These are phyloP conservation scores for Drosophila algonquin DNA, from an alignment of 2,888 invertebrate species.

Conservation along the genomic window DNA sequence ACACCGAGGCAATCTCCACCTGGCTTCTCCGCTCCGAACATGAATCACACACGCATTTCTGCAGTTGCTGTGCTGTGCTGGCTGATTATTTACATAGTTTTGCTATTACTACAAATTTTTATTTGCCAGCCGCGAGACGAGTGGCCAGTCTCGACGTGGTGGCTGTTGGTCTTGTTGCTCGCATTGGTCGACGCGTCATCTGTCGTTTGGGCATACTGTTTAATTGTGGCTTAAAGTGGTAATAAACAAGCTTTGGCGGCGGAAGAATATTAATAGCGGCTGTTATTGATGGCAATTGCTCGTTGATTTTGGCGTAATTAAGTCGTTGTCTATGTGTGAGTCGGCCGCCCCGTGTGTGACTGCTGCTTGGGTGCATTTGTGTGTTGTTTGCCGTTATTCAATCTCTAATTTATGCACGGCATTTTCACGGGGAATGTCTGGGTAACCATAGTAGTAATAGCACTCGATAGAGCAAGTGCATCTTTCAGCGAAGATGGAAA, in stretches of 20 bases:
- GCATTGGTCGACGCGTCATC: conserved; percentile 46
- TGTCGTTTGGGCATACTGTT: conserved; percentile 64
- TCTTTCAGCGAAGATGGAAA: conserved; percentile 1
- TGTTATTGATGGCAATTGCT: conserved; percentile 82
- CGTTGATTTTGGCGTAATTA: conserved; percentile 81
- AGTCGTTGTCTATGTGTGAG: conserved; percentile 70
- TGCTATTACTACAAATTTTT: conserved; percentile 80
- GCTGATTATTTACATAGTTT: conserved; percentile 80
- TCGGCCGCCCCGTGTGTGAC: not conserved
- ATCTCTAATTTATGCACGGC: conserved; percentile 56
- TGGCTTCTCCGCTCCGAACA: conserved; percentile 60
- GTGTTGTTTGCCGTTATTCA: conserved; percentile 12
- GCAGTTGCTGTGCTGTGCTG: conserved; percentile 29
- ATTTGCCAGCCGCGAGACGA: conserved; percentile 66
- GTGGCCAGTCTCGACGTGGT: conserved; percentile 18
- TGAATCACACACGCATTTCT: conserved; percentile 75
- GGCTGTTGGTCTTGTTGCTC: conserved; percentile 25
- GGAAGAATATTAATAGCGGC: conserved; percentile 77
- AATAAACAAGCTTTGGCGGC: conserved; percentile 69
- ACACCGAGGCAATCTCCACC: conserved; percentile 41
- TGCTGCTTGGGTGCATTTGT: not conserved
- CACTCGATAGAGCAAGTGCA: conserved; percentile 26
- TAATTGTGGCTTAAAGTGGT: conserved; percentile 77
- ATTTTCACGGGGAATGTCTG: conserved; percentile 39
- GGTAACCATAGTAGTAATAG: conserved; percentile 26